A percentile compares a stretch with the other conserved stretches of the same genome.
Evolutionary conservation across 2,797 vertebrate species (phyloP).

Genomic region (Melanotaenia nigrans): DNA sequence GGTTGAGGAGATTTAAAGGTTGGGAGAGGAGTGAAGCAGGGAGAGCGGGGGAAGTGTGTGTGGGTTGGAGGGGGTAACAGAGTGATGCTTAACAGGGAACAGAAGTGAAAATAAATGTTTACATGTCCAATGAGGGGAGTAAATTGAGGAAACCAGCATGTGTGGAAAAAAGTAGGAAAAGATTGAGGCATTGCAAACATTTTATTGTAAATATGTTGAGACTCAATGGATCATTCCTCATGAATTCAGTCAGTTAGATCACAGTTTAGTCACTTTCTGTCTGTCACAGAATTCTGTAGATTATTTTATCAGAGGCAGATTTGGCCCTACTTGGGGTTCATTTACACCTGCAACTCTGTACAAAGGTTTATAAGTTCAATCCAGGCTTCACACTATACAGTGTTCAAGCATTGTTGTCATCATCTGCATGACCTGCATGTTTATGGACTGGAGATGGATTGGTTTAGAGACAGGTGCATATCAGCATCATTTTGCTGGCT

Average conservation of each 20-base stretch:
- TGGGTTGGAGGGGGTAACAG: background rate
- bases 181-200: too few species aligned
- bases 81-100: constrained; percentile 44
- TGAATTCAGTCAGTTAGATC: background rate
- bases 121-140: constrained; percentile 3
- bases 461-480: background rate
- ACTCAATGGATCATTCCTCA: background rate
- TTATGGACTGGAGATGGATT: background rate
- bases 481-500: background rate
- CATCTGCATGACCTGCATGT: background rate
- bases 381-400: background rate
- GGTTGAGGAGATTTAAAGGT: constrained; percentile 40
- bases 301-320: background rate
- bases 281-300: background rate
- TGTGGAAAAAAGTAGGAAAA: background rate
- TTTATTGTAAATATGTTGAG: background rate
- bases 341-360: too few species aligned
- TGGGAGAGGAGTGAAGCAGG: constrained; percentile 15
- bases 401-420: too few species aligned
- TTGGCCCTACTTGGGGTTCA: too few species aligned
- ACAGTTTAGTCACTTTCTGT: background rate
- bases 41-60: background rate
- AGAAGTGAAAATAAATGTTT: constrained; percentile 16
- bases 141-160: background rate
- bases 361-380: background rate